Evolutionary conservation across 2,797 vertebrate genomes (phyloP), one percentile per base, ranked within the genome.

Genomic region (Melanotaenia parkinsoni): DNA sequence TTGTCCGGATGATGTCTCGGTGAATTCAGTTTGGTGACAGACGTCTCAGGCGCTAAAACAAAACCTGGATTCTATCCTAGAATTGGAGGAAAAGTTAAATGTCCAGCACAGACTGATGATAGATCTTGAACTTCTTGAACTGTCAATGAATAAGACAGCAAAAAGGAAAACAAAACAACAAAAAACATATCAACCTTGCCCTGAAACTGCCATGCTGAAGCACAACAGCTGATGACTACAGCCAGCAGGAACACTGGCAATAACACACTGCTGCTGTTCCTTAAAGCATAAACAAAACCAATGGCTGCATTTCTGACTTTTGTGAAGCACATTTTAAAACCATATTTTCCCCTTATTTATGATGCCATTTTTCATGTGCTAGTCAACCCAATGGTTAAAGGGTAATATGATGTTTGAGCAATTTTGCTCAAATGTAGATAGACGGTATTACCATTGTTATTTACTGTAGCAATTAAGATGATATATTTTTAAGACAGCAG

Each of bases 1-100:
- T 99, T 90, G 97, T 99, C 74, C 94, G 97, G 80, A 99, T 99
- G 97, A 98, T 99, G 97, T 99, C 97, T 76, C 97, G 97, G 84
- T 99, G 96, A 97, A 72, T 40, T 51, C 30, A 26, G 40, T 43
- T 43, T 14, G 16, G 40, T 35, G 54, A 37, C 43, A 8, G 43
- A 60, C 37, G 47, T 26, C n/a, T 1, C 1, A 35, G 28, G 13
- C 50, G 35, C 38, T 16, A 16, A 43, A 43, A 28, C 11, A 12
- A 1, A 1, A 61, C 38, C 2, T 32, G 53, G 54, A 58, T 33
- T 56, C 45, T 64, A 14, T 74, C 40, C 58, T 57, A 56, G 30
- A 18, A 4, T 11, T 40, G 35, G 50, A 74, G 53, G 40, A 78
- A 33, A 24, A 24, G 24, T 60, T 79, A 63, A 53, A 33, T 73